These are phyloP conservation scores for Seriola aureovittata DNA, from an alignment of 2,113 vertebrate species.

Conservation along the genomic window DNA sequence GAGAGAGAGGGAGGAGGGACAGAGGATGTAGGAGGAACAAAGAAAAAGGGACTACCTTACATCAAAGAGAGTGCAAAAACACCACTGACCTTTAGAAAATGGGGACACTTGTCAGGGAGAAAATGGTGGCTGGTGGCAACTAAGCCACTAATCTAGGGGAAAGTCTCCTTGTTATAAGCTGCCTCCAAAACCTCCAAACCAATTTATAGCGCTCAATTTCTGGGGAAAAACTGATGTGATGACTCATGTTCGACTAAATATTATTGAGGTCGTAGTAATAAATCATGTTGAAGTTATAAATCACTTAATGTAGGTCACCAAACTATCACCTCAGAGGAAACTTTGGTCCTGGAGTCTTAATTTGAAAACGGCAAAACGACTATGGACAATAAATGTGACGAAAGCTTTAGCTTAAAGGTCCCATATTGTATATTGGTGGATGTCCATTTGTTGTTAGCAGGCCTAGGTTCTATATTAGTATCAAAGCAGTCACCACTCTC, in stretches of 20 bases:
- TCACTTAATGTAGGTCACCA: conserved; percentile 51
- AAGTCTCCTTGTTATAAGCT: conserved; percentile 8
- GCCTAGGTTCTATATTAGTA: no score
- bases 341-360: background rate
- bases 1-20: background rate
- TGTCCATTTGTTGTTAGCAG: no score
- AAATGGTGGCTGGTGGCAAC: conserved; percentile 56
- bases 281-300: conserved; percentile 52
- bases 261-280: conserved; percentile 60
- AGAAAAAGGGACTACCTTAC: conserved; percentile 10
- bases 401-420: background rate
- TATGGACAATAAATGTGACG: background rate
- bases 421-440: no score
- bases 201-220: conserved; percentile 33
- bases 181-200: conserved; percentile 3
- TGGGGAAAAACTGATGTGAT: conserved; percentile 38
- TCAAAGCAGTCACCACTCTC: no score
- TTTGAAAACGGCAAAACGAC: background rate
- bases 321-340: conserved; percentile 25
- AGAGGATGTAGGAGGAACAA: background rate
- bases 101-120: conserved; percentile 43
- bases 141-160: conserved; percentile 37
- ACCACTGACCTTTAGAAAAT: conserved; percentile 64
- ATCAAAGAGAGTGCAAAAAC: conserved; percentile 11
- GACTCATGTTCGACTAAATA: conserved; percentile 54